Percentiles rank a stretch among this genome's conserved stretches.
Conservation (phyloP, 2,113 vertebrate species). For the Myotis yumanensis region DNA sequence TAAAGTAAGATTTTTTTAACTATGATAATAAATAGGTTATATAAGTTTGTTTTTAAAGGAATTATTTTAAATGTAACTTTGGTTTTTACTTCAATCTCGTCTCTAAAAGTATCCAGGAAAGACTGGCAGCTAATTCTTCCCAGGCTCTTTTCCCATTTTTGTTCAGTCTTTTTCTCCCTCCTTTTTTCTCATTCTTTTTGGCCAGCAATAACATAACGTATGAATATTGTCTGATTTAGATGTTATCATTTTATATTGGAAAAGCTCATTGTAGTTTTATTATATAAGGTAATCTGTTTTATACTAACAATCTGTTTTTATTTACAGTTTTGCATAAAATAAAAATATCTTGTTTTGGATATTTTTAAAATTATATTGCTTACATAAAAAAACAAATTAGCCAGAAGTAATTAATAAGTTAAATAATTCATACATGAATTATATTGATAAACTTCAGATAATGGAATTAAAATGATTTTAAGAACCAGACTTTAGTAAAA, state of each 20-base stretch:
- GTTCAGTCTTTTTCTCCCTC: background rate
- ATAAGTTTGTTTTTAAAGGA: constrained; percentile 7
- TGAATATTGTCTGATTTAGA: constrained; percentile 34
- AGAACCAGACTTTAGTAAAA: background rate
- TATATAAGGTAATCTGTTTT: constrained; percentile 2
- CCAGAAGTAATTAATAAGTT: constrained; percentile 18
- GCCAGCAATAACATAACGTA: constrained; percentile 14
- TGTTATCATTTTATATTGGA: constrained; percentile 29
- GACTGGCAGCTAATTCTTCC: background rate
- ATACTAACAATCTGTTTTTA: background rate
- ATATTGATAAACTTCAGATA: constrained; percentile 23
- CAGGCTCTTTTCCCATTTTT: background rate
- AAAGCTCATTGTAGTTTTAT: constrained; percentile 10
- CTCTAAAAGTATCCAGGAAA: background rate
- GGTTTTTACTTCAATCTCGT: background rate
- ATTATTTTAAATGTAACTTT: constrained; percentile 24
- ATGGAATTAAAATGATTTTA: constrained; percentile 7
- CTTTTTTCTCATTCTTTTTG: constrained; percentile 1
- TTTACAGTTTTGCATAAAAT: background rate
- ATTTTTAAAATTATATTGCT: background rate
- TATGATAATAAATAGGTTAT: background rate
- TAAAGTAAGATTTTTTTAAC: background rate
- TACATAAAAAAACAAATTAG: constrained; percentile 49
- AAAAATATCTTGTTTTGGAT: background rate
- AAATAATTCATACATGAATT: constrained; percentile 38